Evolutionary conservation across 2,888 invertebrate genomes (phyloP), one percentile per base, ranked within the genome.

Genomic region (Syritta pipiens): DNA sequence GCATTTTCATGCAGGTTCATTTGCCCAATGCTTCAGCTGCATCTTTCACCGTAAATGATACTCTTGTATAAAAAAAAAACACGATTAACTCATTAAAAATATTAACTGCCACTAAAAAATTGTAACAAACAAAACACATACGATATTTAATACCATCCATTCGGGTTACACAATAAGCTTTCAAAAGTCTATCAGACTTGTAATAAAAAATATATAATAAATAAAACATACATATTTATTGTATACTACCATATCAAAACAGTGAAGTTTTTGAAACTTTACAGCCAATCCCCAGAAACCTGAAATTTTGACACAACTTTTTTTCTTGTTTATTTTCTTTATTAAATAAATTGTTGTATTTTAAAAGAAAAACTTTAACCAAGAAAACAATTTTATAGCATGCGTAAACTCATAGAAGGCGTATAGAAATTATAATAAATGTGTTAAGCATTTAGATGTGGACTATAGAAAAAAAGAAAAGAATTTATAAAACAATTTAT

Each of bases 401-500:
- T 30, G 57, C 28, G 20, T 48, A 37, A 32, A 35, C n/a, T 44
- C 14, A 24, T 9, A 28, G 17, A 24, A 14, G 7, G 17, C 20
- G 9, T 32, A 26, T 5, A 55, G 4, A 20, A 20, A 53, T 44
- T 44, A 32, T 42, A 17, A 10, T 53, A 9, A 5, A 32, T 44
- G 42, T 63, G 26, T 32, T 19, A 35, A 14, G 6, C 26, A 30
- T 35, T 28, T 51, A 42, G 42, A 65, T 20, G 42, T 44, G 35
- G 55, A 57, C 6, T 67, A 19, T 37, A 32, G 4, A 24, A 46
- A 20, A 65, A 44, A 55, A 55, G n/a, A 51, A 28, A 46, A 17
- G 76, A 77, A 67, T 77, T 77, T 76, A 76, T 62, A 32, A 35
- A 42, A 55, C 24, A 46, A 22, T 57, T 63, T 17, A 68, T 55